Conservation (phyloP, 2,113 vertebrate genomes). For the Motacilla alba region DNA sequence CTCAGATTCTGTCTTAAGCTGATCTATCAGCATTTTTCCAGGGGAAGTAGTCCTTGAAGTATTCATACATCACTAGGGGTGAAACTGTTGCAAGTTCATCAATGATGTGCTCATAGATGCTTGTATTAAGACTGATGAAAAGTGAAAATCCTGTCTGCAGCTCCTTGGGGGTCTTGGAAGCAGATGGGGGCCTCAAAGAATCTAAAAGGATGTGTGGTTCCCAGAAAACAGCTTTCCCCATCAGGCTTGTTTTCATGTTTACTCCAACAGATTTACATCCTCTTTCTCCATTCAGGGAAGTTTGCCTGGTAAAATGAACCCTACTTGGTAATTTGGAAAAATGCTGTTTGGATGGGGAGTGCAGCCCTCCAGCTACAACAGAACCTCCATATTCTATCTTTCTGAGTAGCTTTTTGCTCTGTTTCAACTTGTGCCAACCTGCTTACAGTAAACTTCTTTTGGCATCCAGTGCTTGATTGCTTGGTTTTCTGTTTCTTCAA, state of each 20-base stretch:
- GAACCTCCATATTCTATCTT: background rate
- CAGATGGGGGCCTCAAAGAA: background rate
- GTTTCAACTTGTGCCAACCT: background rate
- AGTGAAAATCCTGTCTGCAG: background rate
- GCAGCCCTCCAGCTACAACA: background rate
- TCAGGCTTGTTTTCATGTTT: background rate
- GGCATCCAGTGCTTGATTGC: rapidly evolving
- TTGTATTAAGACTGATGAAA: background rate
- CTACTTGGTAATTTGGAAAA: background rate
- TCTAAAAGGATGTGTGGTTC: background rate
- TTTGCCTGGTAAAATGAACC: background rate
- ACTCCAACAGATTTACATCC: background rate
- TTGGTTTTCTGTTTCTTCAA: background rate
- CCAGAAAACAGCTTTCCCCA: background rate
- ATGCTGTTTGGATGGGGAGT: rapidly evolving
- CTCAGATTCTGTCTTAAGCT: background rate
- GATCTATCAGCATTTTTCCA: background rate
- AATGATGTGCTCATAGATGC: background rate
- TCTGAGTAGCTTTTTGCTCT: background rate
- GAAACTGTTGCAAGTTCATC: background rate
- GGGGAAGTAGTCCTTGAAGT: background rate
- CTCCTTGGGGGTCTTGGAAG: background rate
- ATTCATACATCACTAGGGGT: background rate
- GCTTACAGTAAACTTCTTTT: background rate
- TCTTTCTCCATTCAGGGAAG: background rate